Evolutionary conservation across 2,113 vertebrate genomes (phyloP).

Genomic region (Mirounga angustirostris): DNA sequence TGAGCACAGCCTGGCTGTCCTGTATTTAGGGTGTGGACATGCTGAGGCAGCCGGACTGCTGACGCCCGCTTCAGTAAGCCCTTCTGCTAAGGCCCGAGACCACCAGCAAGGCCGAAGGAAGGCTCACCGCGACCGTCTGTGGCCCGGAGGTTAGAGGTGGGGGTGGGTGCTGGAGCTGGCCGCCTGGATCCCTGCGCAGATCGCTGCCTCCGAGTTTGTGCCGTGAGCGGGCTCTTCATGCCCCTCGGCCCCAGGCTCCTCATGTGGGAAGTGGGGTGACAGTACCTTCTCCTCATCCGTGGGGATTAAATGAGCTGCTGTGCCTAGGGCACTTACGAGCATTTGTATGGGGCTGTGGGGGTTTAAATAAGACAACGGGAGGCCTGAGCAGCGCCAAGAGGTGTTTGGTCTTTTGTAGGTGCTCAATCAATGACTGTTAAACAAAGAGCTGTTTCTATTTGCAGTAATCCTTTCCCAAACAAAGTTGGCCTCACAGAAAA

Average conservation of each 20-base stretch:
- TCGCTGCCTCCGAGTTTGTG: background rate
- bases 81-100: background rate
- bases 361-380: background rate
- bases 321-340: accelerated
- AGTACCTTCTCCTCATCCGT: accelerated
- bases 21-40: background rate
- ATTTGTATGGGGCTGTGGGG: background rate
- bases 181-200: background rate
- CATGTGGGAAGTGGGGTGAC: accelerated
- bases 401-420: background rate
- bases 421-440: background rate
- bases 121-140: accelerated
- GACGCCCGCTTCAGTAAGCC: accelerated
- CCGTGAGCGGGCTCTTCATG: background rate
- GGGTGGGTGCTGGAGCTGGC: too few species aligned
- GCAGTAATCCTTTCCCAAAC: slow-evolving; percentile 46
- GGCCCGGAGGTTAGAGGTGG: background rate
- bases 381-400: background rate
- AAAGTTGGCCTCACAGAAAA: background rate
- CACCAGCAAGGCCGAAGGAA: background rate
- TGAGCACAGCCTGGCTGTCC: accelerated
- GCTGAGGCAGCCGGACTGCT: background rate
- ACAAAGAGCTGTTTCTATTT: slow-evolving; percentile 38
- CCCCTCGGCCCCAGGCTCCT: background rate
- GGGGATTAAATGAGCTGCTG: background rate